Evolutionary conservation across 2,113 vertebrate genomes (phyloP).

Genomic region (Coptodon bakossiorum): DNA sequence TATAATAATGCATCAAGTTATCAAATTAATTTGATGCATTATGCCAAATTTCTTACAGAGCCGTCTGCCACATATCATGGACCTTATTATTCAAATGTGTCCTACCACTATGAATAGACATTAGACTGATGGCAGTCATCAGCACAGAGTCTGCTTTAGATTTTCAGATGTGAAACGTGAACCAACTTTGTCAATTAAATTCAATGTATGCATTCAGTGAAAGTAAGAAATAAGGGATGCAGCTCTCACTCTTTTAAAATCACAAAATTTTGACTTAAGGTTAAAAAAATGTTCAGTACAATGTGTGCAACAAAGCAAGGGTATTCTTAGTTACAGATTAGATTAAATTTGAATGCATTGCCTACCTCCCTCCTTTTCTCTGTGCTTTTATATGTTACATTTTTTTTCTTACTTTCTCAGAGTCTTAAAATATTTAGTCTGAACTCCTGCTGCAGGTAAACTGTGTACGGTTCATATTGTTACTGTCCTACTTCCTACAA

Average conservation of each 20-base stretch:
- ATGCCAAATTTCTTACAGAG: not conserved
- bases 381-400: not conserved
- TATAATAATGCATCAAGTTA: not conserved
- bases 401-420: not conserved
- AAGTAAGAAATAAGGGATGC: not conserved
- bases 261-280: not conserved
- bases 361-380: not conserved
- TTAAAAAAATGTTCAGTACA: not conserved
- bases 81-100: not conserved
- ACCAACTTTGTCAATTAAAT: not conserved
- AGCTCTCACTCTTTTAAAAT: not conserved
- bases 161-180: not conserved
- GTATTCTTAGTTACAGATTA: not conserved
- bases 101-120: not conserved
- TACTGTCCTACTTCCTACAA: not conserved
- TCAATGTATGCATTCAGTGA: not conserved
- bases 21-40: not conserved
- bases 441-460: not conserved
- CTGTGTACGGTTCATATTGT: not conserved
- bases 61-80: not conserved
- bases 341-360: not conserved
- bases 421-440: not conserved
- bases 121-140: not conserved
- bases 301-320: not conserved
- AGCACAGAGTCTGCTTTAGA: not conserved